Base-by-base conservation (phyloP, 2,888 invertebrate species). In the Leucophenga maculata region DNA sequence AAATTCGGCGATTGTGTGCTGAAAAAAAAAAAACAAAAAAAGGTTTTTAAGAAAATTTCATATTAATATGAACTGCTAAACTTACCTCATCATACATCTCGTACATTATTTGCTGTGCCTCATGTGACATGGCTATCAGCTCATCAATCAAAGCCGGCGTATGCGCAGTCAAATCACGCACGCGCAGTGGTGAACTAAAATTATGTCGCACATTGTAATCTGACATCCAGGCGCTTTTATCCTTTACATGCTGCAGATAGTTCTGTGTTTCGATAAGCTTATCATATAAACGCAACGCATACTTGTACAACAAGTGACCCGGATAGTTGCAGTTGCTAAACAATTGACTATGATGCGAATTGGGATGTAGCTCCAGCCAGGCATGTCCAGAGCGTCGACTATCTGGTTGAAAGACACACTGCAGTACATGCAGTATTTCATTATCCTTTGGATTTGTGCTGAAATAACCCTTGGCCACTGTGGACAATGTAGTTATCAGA, bases 171-270 rank as follows among this genome's bases (percentile, higher is more conserved):
- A 92, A 83, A 74, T 93, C 92, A 57, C 92, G 92, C 1, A 94
- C 90, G 60, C 94, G 90, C 68, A 91, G 84, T 0, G 93, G 92
- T 67, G 93, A 92, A 73, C 92, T 92, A 82, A 92, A 94, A 81
- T 92, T 92, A 77, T 92, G 91, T n/a, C 91, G 88, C 6, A 93
- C 89, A 83, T 93, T 93, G 85, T 93, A 94, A 39, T 91, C 90
- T 22, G 93, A 93, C 90, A 94, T 90, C 94, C 94, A 94, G 39
- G 93, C 89, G 77, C 86, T 88, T 57, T 85, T 83, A 16, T 84
- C 84, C 0, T 84, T 78, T 1, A 87, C 85, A 69, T 87, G 86
- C 46, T 79, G 77, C 67, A 89, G 75, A 76, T 87, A 82, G 85
- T 88, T 71, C 85, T 87, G 78, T 9, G 85, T 78, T 74, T 90